These are phyloP conservation scores for Aspidoscelis tigris DNA, from an alignment of 2,113 vertebrate species.

Conservation along the genomic window DNA sequence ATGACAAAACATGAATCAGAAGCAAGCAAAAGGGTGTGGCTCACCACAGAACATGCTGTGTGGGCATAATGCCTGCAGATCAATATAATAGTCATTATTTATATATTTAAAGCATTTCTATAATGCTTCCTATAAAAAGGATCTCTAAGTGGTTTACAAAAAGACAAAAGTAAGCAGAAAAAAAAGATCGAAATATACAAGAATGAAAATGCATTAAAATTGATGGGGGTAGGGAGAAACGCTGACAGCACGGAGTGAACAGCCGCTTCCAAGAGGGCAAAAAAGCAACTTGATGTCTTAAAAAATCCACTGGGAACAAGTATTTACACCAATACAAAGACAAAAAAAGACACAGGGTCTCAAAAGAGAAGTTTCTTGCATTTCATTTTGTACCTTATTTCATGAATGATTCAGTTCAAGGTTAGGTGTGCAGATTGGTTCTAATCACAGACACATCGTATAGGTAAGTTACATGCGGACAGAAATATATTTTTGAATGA, in stretches of 20 bases:
- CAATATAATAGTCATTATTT: conserved; percentile 3
- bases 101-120: too few relatives aligned
- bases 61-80: background rate
- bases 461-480: background rate
- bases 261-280: background rate
- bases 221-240: background rate
- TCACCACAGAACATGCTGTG: conserved; percentile 13
- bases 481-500: background rate
- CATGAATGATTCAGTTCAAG: background rate
- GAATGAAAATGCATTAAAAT: too few relatives aligned
- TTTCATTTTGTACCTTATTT: background rate
- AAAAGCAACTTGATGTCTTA: background rate
- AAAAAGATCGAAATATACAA: too few relatives aligned
- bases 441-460: background rate
- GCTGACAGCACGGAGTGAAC: background rate
- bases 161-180: too few relatives aligned
- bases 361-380: background rate
- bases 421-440: background rate
- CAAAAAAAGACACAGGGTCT: background rate
- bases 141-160: too few relatives aligned
- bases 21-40: background rate
- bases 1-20: background rate
- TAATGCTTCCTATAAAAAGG: too few relatives aligned
- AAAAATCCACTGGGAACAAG: background rate
- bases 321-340: background rate